A percentile compares a stretch with the other conserved stretches of the same genome.
phyloP scores from a whole-genome alignment of 2,797 vertebrate genomes.

The Gallinago nigripennis region DNA sequence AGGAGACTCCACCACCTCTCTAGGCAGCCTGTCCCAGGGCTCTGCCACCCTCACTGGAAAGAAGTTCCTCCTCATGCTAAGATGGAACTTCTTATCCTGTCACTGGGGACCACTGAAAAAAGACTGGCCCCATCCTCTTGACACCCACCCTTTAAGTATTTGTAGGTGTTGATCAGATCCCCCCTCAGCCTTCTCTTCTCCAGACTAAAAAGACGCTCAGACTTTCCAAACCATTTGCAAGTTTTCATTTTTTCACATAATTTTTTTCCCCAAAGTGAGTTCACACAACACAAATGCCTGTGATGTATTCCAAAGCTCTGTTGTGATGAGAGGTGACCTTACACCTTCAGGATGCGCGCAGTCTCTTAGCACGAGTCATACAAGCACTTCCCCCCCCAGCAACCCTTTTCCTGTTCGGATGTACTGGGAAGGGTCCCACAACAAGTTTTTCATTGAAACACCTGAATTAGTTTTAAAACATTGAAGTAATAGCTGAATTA shows the following conservation, averaged over 20 bases:
- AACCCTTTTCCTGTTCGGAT: neutral
- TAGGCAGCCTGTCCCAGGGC: no score
- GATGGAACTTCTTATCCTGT: no score
- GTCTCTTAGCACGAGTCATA: neutral
- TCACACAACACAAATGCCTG: neutral
- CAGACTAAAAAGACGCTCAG: no score
- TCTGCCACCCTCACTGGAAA: no score
- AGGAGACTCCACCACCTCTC: no score
- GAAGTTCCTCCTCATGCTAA: no score
- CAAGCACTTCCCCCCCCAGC: neutral
- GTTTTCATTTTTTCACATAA: neutral
- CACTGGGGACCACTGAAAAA: no score
- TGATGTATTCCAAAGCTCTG: neutral
- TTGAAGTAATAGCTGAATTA: neutral
- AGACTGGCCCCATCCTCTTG: no score
- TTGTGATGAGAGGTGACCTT: neutral
- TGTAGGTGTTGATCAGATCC: no score
- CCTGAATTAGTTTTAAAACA: neutral
- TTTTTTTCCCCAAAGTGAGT: neutral
- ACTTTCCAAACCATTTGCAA: neutral
- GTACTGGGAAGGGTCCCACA: neutral
- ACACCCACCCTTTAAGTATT: no score
- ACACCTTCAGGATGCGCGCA: neutral
- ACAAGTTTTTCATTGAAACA: neutral
- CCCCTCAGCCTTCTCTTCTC: no score